Percentiles rank a stretch among this genome's conserved stretches.
Conservation (phyloP, 2,797 vertebrate species). For the Protosalanx chinensis region DNA sequence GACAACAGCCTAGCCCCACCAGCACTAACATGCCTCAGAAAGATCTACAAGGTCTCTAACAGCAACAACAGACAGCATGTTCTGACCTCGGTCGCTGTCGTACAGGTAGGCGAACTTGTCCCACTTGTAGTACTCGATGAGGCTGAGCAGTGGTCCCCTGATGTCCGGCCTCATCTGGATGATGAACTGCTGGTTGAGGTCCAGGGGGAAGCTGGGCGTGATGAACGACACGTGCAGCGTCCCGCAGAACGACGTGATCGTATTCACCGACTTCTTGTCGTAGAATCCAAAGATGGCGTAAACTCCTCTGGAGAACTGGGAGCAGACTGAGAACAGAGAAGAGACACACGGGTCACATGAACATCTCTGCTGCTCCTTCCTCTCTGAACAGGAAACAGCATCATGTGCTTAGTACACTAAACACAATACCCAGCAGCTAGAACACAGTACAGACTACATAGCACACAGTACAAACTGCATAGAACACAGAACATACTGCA, state of each 20-base stretch:
- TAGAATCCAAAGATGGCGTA: slow-evolving; percentile 99
- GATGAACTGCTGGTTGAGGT: slow-evolving; percentile 95
- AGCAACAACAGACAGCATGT: not conserved
- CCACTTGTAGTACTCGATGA: slow-evolving; percentile 99
- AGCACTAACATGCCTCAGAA: not conserved
- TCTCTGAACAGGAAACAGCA: not conserved
- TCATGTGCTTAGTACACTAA: not conserved
- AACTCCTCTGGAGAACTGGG: slow-evolving; percentile 98
- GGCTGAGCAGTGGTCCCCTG: slow-evolving; percentile 95
- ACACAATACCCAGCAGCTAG: too few relatives aligned
- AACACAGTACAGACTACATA: too few relatives aligned
- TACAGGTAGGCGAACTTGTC: slow-evolving; percentile 98
- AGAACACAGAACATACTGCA: too few relatives aligned
- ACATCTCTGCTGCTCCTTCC: not conserved
- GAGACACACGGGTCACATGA: not conserved
- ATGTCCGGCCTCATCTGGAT: slow-evolving; percentile 99
- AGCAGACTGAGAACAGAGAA: slow-evolving; percentile 82
- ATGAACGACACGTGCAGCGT: slow-evolving; percentile 98
- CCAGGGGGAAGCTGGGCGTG: slow-evolving; percentile 96
- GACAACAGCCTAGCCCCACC: not conserved
- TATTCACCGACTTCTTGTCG: slow-evolving; percentile 99
- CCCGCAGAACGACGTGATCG: slow-evolving; percentile 97
- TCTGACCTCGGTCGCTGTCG: slow-evolving; percentile 94
- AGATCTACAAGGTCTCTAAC: too few relatives aligned
- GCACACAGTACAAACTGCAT: too few relatives aligned